A percentile compares a stretch with the other conserved stretches of the same genome.
Evolutionary conservation across 2,113 vertebrate genomes (phyloP).

Genomic region (Forbesichthys papilliferus): DNA sequence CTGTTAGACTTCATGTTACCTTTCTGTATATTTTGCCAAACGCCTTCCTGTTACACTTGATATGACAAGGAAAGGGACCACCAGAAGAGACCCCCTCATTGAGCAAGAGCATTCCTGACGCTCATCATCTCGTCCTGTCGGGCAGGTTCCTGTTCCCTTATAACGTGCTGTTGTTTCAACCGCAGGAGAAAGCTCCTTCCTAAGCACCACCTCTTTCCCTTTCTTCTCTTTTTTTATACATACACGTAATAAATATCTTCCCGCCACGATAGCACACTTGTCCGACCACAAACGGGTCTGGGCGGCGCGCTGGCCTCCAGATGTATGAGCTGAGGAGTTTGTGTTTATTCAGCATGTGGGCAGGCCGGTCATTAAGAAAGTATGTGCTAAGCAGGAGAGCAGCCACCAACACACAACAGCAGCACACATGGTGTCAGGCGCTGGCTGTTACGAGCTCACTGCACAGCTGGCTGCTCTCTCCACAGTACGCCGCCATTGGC

Average conservation of each 20-base stretch:
- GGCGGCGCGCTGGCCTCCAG: slow-evolving; percentile 65
- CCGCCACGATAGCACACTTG: slow-evolving; percentile 66
- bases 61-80: slow-evolving; percentile 8
- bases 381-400: slow-evolving; percentile 61
- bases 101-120: slow-evolving; percentile 41
- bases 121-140: slow-evolving; percentile 23
- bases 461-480: neutral
- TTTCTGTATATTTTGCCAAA: neutral
- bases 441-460: neutral
- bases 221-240: slow-evolving; percentile 68
- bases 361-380: slow-evolving; percentile 69
- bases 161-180: slow-evolving; percentile 56
- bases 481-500: slow-evolving; percentile 2
- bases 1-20: neutral
- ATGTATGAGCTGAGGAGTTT: slow-evolving; percentile 57
- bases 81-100: slow-evolving; percentile 3
- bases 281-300: slow-evolving; percentile 66
- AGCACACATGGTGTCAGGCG: slow-evolving; percentile 47
- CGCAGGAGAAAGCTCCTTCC: slow-evolving; percentile 56
- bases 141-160: slow-evolving; percentile 18
- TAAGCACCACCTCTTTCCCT: slow-evolving; percentile 48
- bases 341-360: slow-evolving; percentile 69
- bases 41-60: neutral
- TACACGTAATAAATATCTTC: slow-evolving; percentile 75
- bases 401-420: slow-evolving; percentile 46